Evolutionary conservation across 2,888 invertebrate genomes (phyloP), one percentile per base, ranked within the genome.

Genomic region (Cordylochernes scorpioides): DNA sequence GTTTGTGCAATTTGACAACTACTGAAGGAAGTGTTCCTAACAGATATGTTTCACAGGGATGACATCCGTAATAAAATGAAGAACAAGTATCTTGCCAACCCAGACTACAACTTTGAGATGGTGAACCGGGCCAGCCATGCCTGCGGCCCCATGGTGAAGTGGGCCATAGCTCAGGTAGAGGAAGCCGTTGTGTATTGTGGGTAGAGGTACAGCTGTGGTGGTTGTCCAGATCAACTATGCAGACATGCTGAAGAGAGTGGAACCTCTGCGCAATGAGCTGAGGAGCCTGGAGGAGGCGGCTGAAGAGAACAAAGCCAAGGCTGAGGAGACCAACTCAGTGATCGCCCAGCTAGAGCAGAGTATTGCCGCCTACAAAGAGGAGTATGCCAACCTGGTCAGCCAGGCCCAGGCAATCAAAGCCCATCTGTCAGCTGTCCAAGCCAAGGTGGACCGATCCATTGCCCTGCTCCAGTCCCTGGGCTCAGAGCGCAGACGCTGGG

Each of bases 111-210:
- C 59, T 97, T 88, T 56, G 97, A 97, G 52, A 99, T 97, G 58
- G 80, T 84, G 3, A 94, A 94, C 60, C 68, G 94, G 41, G 97
- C 97, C 40, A 84, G 84, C 63, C 74, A 86, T 65, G 97, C 97
- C 33, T 99, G 97, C 52, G 97, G 97, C 18, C 97, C 97, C 45
- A 73, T 99, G 70, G 94, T 97, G 9, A 97, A 97, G 63, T 99
- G 97, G 97, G 94, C 91, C 25, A 82, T 82, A 44, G 97, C 97
- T 39, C 94, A 94, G 69, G 77, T 78, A 58, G 8, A 15, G 10
- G 10, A 21, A 21, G 8, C 6, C 5, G n/a, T 1, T 10, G 22
- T 21, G 8, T 8, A 30, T 31, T 4, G 7, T 28, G 29, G 15
- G 10, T 9, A 9, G 4, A 9, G 17, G 26, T 15, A 13, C 16